Conservation (phyloP, 2,113 vertebrate species). For the Tautogolabrus adspersus region DNA sequence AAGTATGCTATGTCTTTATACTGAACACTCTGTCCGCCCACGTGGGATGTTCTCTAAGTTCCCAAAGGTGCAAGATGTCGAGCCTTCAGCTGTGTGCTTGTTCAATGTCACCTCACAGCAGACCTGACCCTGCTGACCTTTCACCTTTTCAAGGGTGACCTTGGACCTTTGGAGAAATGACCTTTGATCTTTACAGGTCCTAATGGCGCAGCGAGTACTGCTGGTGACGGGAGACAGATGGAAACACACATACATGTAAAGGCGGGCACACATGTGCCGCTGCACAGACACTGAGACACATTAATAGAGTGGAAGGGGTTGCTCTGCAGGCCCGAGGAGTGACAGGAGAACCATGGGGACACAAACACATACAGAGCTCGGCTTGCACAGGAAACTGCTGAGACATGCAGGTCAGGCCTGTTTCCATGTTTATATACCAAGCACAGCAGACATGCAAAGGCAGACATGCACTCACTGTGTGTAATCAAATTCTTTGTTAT, state of each 20-base stretch:
- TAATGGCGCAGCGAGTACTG: slow-evolving; percentile 72
- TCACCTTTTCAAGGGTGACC: slow-evolving; percentile 72
- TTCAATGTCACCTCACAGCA: slow-evolving; percentile 78
- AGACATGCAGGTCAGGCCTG: slow-evolving; percentile 77
- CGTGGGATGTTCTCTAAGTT: slow-evolving; percentile 32
- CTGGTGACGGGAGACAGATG: slow-evolving; percentile 78
- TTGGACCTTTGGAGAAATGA: slow-evolving; percentile 69
- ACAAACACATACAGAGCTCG: slow-evolving; percentile 44
- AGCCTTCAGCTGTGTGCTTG: slow-evolving; percentile 68
- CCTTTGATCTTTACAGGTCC: slow-evolving; percentile 77
- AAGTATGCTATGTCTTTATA: slow-evolving; percentile 24
- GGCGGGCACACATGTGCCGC: slow-evolving; percentile 57
- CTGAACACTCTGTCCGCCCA: slow-evolving; percentile 17
- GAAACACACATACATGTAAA: slow-evolving; percentile 65
- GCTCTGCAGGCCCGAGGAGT: slow-evolving; percentile 67
- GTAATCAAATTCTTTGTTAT: slow-evolving; percentile 50
- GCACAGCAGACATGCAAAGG: slow-evolving; percentile 61
- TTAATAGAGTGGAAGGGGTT: slow-evolving; percentile 62
- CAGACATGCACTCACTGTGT: slow-evolving; percentile 30
- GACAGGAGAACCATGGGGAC: slow-evolving; percentile 63
- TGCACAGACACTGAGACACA: slow-evolving; percentile 44
- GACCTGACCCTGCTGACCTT: slow-evolving; percentile 57
- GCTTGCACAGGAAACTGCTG: slow-evolving; percentile 80
- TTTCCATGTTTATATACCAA: slow-evolving; percentile 72
- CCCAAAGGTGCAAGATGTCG: slow-evolving; percentile 54